Conservation (phyloP, 2,888 invertebrate genomes). For the Stratiomys singularior region DNA sequence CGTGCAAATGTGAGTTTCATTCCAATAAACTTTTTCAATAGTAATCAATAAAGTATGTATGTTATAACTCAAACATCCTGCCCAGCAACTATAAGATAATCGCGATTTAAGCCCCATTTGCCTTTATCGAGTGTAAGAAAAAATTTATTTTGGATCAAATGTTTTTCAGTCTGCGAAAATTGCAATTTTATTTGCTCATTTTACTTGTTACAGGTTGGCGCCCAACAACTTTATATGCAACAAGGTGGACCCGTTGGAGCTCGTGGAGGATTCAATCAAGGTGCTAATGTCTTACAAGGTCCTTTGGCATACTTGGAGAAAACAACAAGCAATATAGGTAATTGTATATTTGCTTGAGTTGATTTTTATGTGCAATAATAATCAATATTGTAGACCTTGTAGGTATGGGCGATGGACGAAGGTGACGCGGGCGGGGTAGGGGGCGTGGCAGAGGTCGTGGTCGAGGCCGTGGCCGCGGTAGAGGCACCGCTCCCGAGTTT, state of each 20-base stretch:
- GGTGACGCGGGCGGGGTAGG: slow-evolving; percentile 90
- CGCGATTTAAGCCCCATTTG: too few species aligned
- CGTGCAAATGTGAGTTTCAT: too few species aligned
- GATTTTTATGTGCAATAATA: background rate
- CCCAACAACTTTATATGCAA: slow-evolving; percentile 53
- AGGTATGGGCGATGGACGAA: slow-evolving; percentile 83
- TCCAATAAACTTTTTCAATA: too few species aligned
- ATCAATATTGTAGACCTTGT: slow-evolving; percentile 67
- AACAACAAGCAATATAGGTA: slow-evolving; percentile 89
- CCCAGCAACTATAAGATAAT: too few species aligned
- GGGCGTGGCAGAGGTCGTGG: slow-evolving; percentile 84
- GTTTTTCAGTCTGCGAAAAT: too few species aligned
- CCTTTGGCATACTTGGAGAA: slow-evolving; percentile 89
- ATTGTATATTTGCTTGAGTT: background rate
- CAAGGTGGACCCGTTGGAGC: slow-evolving; percentile 47
- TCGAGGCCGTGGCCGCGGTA: slow-evolving; percentile 77
- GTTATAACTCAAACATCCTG: too few species aligned
- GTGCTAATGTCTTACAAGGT: slow-evolving; percentile 76
- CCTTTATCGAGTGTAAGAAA: too few species aligned
- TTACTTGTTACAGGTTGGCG: slow-evolving; percentile 47
- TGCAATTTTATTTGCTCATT: too few species aligned
- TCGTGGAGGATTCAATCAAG: slow-evolving; percentile 67
- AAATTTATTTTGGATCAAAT: too few species aligned
- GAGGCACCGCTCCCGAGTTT: slow-evolving; percentile 54
- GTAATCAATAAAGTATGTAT: too few species aligned